A percentile compares a stretch with the other conserved stretches of the same genome.
Evolutionary conservation across 2,888 invertebrate species (phyloP).

Genomic region (Harpalus rufipes): DNA sequence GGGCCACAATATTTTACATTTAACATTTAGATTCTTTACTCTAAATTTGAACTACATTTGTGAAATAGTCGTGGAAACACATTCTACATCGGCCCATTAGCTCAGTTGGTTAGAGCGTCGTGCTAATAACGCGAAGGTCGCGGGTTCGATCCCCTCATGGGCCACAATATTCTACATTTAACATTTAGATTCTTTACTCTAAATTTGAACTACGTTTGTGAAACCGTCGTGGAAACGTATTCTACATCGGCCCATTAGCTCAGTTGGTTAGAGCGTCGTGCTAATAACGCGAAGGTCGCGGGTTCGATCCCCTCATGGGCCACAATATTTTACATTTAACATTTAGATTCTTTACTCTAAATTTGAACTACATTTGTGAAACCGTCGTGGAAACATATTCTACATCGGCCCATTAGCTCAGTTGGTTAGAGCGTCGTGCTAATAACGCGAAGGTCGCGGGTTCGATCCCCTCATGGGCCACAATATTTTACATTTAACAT

Average conservation of each 20-base stretch:
- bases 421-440: conserved; percentile 89
- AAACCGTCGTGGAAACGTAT: too few relatives aligned
- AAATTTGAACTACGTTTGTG: too few relatives aligned
- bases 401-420: conserved; percentile 84
- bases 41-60: too few relatives aligned
- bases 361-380: too few relatives aligned
- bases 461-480: conserved; percentile 88
- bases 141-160: conserved; percentile 87
- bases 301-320: conserved; percentile 87
- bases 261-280: conserved; percentile 88
- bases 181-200: too few relatives aligned
- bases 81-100: conserved; percentile 81
- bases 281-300: conserved; percentile 88
- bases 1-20: conserved; percentile 77
- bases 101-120: conserved; percentile 88
- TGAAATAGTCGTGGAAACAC: too few relatives aligned
- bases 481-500: too few relatives aligned
- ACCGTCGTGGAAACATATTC: too few relatives aligned
- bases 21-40: too few relatives aligned
- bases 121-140: conserved; percentile 89
- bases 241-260: conserved; percentile 82
- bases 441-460: conserved; percentile 88
- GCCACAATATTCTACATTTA: conserved; percentile 75
- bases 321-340: conserved; percentile 73
- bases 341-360: too few relatives aligned